Base-by-base conservation (phyloP, 2,888 invertebrate genomes). In the Leptinotarsa juncta region DNA sequence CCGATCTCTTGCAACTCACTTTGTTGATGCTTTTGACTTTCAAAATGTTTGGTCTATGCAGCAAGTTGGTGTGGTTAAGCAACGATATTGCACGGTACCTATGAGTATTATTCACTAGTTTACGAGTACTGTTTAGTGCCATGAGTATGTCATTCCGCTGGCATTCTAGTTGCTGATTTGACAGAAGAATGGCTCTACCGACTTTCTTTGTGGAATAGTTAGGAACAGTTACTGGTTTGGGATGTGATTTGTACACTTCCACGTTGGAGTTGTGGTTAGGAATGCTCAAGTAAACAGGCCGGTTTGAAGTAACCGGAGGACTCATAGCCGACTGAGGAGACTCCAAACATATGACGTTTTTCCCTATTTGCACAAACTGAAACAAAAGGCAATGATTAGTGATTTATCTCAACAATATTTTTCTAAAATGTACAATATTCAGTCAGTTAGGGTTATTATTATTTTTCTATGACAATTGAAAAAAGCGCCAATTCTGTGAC, bases 201-300 rank as follows among this genome's bases (percentile, higher is more conserved):
- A 91, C 89, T 83, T 91, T 90, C 23, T 90, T 88, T 65, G 91
- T 89, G 82, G 91, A 90, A 83, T 89, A 91, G 10, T 91, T 90
- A 82, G 91, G 90, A 67, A 91, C 84, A 50, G 90, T 89, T 15
- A 92, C 89, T 15, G 92, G 91, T 76, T 93, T 91, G 76, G 92
- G 91, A 75, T 91, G 90, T 26, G 90, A 84, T 77, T 89, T 85
- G 84, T 91, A 91, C 88, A 85, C 79, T 72, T 85, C 84, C 72
- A 85, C 81, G 77, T 81, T 83, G 26, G 79, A 81, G n/a, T 81
- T 73, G 50, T 81, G 81, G 65, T 82, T 84, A 10, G 86, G 85
- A 69, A 87, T 84, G 15, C 85, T 83, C 72, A 86, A 79, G 69
- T 85, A 83, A 42, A 84, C 79, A 62, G 84, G 83, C 72, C 84